Percentiles rank a stretch among this genome's conserved stretches.
Conservation (phyloP, 2,113 vertebrate species). For the Smithornis capensis region DNA sequence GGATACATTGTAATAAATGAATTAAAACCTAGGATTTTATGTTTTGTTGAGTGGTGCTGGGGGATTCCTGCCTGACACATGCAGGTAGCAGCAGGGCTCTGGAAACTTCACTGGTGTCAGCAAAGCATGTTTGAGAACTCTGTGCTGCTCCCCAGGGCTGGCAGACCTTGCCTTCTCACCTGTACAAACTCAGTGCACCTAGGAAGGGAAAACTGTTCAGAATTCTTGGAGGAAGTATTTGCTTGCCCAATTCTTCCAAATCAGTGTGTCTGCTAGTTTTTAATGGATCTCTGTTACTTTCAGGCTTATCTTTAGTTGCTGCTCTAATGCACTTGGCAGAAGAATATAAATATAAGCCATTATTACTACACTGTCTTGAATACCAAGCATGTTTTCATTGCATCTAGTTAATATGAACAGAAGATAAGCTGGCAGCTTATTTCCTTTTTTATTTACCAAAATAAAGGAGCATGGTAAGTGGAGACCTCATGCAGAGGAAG, state of each 20-base stretch:
- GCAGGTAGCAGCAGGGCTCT: not conserved
- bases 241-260: not conserved
- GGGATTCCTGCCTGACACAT: rapidly evolving
- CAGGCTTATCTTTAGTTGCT: constrained; percentile 11
- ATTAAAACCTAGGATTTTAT: not conserved
- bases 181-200: not conserved
- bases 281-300: not conserved
- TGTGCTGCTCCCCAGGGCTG: not conserved
- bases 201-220: not conserved
- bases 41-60: not conserved
- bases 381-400: not conserved
- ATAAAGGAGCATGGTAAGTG: not conserved
- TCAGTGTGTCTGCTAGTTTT: not conserved
- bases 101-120: not conserved
- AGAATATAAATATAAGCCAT: not conserved
- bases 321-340: not conserved
- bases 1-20: not conserved
- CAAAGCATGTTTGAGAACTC: not conserved
- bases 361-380: not conserved
- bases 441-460: not conserved
- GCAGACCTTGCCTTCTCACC: not conserved
- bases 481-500: not conserved
- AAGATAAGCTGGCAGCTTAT: not conserved
- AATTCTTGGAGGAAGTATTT: not conserved
- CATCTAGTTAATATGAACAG: not conserved